These are phyloP conservation scores for Chaetophractus vellerosus DNA, from an alignment of 2,797 vertebrate genomes.

Conservation along the genomic window DNA sequence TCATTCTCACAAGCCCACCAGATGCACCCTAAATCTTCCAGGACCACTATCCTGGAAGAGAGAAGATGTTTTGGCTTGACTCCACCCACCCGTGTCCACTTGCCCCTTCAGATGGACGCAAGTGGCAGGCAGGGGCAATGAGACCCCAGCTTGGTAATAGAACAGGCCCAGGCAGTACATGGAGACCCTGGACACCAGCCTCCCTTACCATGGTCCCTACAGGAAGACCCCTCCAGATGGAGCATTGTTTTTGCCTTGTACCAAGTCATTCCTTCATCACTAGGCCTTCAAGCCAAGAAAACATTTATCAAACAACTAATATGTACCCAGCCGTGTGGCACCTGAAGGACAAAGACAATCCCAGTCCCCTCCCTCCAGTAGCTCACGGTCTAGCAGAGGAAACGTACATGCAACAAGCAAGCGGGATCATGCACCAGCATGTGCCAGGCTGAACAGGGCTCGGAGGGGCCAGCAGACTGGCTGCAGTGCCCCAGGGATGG, in stretches of 20 bases:
- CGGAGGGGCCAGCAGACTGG: too few relatives aligned
- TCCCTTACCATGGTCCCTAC: background rate
- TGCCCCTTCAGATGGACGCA: background rate
- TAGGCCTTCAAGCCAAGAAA: slow-evolving; percentile 29
- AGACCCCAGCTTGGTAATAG: background rate
- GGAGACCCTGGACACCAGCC: background rate
- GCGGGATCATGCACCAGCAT: fast-evolving
- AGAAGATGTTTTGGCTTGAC: background rate
- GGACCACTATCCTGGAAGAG: background rate
- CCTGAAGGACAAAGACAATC: background rate
- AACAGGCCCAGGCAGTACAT: background rate
- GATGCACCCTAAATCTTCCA: background rate
- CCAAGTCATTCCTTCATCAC: background rate
- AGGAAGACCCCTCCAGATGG: background rate
- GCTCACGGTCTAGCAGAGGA: background rate
- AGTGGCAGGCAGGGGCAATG: background rate
- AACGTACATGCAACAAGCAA: background rate
- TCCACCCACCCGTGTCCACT: background rate
- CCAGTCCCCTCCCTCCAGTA: background rate
- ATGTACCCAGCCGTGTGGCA: background rate
- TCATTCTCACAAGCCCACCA: background rate
- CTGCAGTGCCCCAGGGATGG: background rate
- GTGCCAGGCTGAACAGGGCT: background rate
- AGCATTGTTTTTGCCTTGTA: background rate
- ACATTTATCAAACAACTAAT: background rate